Evolutionary conservation across 2,797 vertebrate species (phyloP).

Genomic region (Muscicapa comitata): DNA sequence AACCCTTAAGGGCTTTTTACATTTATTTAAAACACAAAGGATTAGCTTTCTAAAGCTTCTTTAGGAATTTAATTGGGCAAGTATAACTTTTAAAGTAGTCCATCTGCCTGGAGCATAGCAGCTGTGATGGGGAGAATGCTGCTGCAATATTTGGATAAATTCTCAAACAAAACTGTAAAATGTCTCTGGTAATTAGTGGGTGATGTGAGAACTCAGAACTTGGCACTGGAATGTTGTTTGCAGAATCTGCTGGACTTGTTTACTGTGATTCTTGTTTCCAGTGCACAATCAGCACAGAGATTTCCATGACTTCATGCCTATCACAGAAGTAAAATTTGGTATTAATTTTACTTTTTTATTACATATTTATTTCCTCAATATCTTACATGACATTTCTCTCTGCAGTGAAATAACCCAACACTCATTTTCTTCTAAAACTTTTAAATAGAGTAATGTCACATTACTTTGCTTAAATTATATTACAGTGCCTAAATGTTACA

Average conservation of each 20-base stretch:
- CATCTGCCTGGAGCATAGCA: conserved; percentile 41
- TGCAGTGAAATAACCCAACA: neutral
- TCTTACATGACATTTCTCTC: neutral
- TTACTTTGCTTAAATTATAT: neutral
- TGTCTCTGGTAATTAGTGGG: conserved; percentile 18
- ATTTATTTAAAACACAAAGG: conserved; percentile 14
- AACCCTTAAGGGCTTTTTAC: neutral
- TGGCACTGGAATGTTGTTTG: neutral
- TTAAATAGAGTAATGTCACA: neutral
- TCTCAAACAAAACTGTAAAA: neutral
- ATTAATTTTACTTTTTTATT: neutral
- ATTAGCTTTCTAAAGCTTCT: conserved; percentile 32
- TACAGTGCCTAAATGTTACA: neutral
- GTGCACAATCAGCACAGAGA: neutral
- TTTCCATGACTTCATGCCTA: neutral
- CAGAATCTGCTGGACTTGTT: neutral
- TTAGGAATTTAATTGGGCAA: conserved; percentile 26
- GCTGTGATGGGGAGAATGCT: neutral
- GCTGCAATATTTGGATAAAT: conserved; percentile 21
- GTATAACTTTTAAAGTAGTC: conserved; percentile 10
- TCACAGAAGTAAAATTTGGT: neutral
- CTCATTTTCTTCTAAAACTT: neutral
- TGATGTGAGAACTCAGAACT: neutral
- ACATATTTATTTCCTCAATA: neutral
- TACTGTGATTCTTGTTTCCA: neutral